These are phyloP conservation scores for Spinibarbus caldwelli DNA, from an alignment of 2,797 vertebrate species.

Conservation along the genomic window DNA sequence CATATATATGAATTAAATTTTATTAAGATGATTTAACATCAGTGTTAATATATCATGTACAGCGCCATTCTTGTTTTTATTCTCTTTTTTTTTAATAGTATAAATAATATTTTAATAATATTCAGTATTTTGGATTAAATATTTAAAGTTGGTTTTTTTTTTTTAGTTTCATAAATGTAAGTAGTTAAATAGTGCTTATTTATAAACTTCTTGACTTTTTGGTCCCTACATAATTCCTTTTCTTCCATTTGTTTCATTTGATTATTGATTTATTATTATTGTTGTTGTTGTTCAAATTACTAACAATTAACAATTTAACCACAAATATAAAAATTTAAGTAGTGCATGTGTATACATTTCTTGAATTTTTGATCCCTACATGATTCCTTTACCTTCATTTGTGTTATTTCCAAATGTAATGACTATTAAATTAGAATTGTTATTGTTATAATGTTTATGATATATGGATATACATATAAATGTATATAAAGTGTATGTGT, in stretches of 20 bases:
- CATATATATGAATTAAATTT: background rate
- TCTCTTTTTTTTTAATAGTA: background rate
- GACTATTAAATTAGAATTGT: background rate
- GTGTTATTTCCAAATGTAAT: background rate
- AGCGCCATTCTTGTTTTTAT: background rate
- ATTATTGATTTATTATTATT: background rate
- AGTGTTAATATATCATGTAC: background rate
- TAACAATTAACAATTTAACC: background rate
- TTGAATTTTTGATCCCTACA: background rate
- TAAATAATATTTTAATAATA: background rate
- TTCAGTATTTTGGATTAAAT: background rate
- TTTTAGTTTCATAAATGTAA: background rate
- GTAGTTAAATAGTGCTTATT: background rate
- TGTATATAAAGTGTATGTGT: no score
- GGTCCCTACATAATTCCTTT: background rate
- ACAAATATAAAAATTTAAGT: background rate
- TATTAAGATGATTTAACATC: background rate
- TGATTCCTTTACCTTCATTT: no score
- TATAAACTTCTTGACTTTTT: background rate
- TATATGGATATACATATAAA: background rate
- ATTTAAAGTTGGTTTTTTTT: background rate
- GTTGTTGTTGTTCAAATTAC: background rate
- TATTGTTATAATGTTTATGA: background rate
- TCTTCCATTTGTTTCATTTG: background rate
- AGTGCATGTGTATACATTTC: background rate